Percentiles rank a stretch among this genome's conserved stretches.
phyloP scores from a whole-genome alignment of 2,888 invertebrate genomes.

The Perdita meconis region DNA sequence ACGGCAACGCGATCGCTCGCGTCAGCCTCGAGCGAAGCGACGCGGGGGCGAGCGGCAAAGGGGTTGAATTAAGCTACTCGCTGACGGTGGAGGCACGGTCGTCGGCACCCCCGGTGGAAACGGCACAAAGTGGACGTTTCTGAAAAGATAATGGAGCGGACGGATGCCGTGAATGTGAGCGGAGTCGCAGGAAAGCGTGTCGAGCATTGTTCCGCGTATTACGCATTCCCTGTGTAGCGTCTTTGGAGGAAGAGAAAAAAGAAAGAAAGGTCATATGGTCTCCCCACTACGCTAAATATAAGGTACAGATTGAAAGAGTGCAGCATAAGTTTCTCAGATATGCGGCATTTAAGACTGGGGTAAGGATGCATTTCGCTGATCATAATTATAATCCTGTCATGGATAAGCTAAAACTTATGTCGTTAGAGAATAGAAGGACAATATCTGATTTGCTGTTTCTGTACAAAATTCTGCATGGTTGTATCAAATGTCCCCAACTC shows the following conservation, averaged over 20 bases:
- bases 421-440: too few relatives aligned
- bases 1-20: slow-evolving; percentile 35
- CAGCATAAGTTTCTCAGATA: too few relatives aligned
- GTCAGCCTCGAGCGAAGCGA: slow-evolving; percentile 9
- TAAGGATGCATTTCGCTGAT: too few relatives aligned
- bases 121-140: slow-evolving; percentile 71
- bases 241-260: slow-evolving; percentile 65
- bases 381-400: too few relatives aligned
- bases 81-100: slow-evolving; percentile 20
- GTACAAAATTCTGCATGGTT: too few relatives aligned
- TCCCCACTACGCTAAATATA: too few relatives aligned
- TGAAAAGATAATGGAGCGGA: slow-evolving; percentile 72
- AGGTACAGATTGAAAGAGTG: too few relatives aligned
- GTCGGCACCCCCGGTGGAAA: slow-evolving; percentile 43
- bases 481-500: too few relatives aligned
- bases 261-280: too few relatives aligned
- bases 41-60: background rate
- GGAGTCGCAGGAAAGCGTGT: slow-evolving; percentile 72
- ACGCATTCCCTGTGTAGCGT: slow-evolving; percentile 72
- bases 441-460: too few relatives aligned
- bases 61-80: slow-evolving; percentile 38
- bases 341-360: too few relatives aligned
- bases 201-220: slow-evolving; percentile 72
- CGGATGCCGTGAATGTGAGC: slow-evolving; percentile 70
- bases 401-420: too few relatives aligned